Conservation (phyloP, 1,140 invertebrate genomes). For the Bombus confusus region DNA sequence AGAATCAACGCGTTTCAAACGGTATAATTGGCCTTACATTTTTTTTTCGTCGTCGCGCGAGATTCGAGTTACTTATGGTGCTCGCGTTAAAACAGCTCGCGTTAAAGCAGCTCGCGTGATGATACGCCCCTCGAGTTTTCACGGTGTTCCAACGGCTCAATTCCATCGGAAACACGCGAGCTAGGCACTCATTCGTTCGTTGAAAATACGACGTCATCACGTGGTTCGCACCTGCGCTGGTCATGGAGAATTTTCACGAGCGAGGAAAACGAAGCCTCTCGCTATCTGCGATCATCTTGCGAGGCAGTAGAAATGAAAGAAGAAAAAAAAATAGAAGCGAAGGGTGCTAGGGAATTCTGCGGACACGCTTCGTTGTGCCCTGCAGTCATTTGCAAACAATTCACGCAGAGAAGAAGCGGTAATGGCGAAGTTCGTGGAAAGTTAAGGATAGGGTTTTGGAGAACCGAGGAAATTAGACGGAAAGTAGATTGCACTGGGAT, state of each 20-base stretch:
- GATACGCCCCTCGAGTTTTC: not conserved
- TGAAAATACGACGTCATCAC: not conserved
- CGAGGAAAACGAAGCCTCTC: not conserved
- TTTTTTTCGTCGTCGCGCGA: slow-evolving; percentile 1
- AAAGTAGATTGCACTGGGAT: not conserved
- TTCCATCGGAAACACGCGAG: slow-evolving; percentile 22
- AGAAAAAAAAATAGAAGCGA: not conserved
- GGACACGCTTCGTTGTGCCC: not conserved
- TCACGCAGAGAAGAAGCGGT: too few species aligned
- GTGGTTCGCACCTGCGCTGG: not conserved
- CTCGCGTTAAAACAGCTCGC: not conserved
- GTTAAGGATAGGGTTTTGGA: not conserved
- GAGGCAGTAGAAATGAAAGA: not conserved
- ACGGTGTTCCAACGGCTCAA: not conserved
- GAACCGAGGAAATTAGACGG: not conserved
- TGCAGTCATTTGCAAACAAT: not conserved
- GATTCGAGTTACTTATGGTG: not conserved
- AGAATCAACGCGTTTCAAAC: not conserved
- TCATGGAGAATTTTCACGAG: not conserved
- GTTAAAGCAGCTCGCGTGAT: slow-evolving; percentile 4
- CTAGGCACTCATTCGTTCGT: too few species aligned
- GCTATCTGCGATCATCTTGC: not conserved
- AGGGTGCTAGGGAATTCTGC: not conserved
- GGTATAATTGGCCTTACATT: not conserved
- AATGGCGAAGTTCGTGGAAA: not conserved